Evolutionary conservation across 2,113 vertebrate genomes (phyloP).

Genomic region (Nothocercus julius): DNA sequence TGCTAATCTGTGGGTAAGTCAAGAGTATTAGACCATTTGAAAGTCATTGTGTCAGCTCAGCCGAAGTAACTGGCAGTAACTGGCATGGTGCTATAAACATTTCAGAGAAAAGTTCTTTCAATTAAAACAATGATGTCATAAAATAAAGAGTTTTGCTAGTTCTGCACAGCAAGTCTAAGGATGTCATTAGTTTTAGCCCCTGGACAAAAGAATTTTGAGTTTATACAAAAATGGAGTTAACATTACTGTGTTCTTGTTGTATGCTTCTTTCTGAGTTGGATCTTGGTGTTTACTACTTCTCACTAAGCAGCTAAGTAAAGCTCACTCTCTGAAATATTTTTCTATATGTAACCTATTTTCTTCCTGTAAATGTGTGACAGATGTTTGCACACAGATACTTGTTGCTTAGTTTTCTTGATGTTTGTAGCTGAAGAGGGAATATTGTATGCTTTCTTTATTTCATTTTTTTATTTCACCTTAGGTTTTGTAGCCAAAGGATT

Average conservation of each 20-base stretch:
- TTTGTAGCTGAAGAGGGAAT: background rate
- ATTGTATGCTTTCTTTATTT: background rate
- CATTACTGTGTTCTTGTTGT: slow-evolving; percentile 49
- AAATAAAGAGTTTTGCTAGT: slow-evolving; percentile 65
- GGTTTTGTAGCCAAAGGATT: background rate
- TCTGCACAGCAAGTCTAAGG: slow-evolving; percentile 50
- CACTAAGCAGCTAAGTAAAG: background rate
- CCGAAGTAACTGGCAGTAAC: slow-evolving; percentile 71
- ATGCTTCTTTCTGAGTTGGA: slow-evolving; percentile 21
- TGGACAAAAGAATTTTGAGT: slow-evolving; percentile 55
- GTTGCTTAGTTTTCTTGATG: background rate
- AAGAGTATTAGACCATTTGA: slow-evolving; percentile 77
- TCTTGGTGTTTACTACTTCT: slow-evolving; percentile 56
- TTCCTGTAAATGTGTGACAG: background rate
- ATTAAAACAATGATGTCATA: slow-evolving; percentile 68
- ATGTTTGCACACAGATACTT: background rate
- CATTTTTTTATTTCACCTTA: background rate
- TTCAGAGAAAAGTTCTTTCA: slow-evolving; percentile 63
- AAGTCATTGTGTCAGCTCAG: slow-evolving; percentile 76
- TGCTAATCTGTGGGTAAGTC: slow-evolving; percentile 82
- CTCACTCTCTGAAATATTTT: background rate
- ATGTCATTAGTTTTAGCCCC: slow-evolving; percentile 51
- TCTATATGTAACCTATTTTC: background rate
- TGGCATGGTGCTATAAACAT: slow-evolving; percentile 65
- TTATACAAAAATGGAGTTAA: slow-evolving; percentile 48